Conservation (phyloP, 92 coral and sea anemone genomes). For the Blastomussa wellsi region DNA sequence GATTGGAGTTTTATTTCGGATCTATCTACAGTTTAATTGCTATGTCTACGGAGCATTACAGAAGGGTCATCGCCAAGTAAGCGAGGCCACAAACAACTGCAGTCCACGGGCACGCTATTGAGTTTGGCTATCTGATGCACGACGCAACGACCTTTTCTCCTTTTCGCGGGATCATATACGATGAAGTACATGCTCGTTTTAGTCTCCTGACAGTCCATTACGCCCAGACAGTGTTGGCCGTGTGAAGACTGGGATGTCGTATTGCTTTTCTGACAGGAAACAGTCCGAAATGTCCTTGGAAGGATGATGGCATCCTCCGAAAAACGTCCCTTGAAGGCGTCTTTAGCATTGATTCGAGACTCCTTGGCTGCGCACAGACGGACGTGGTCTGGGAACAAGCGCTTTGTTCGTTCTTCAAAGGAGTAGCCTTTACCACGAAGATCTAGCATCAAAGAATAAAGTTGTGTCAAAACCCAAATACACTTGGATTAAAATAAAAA, state of each 20-base stretch:
- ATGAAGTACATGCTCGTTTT: conserved; percentile 30
- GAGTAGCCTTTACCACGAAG: background rate
- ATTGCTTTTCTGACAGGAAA: conserved; percentile 11
- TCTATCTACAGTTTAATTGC: background rate
- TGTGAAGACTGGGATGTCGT: background rate
- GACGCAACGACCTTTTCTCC: background rate
- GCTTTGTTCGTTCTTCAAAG: background rate
- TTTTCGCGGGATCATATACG: conserved; percentile 27
- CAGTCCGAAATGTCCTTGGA: conserved; percentile 7
- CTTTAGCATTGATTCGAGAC: conserved; percentile 17
- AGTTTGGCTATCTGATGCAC: conserved; percentile 8
- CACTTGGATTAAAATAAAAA: too few relatives aligned
- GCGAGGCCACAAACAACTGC: conserved; percentile 45
- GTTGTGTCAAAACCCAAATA: too few relatives aligned
- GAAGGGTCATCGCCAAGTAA: conserved; percentile 21
- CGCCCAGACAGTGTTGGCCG: conserved; percentile 27
- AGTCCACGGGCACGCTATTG: conserved; percentile 37
- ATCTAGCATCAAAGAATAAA: background rate
- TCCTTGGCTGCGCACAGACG: conserved; percentile 29
- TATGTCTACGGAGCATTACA: background rate
- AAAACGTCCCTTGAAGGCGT: conserved; percentile 33
- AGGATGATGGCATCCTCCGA: conserved; percentile 2
- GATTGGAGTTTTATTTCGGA: background rate
- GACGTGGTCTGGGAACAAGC: conserved; percentile 23
- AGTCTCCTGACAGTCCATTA: conserved; percentile 45